These are phyloP conservation scores for Sthenelais limicola DNA, from an alignment of 2,888 invertebrate genomes.

Conservation along the genomic window DNA sequence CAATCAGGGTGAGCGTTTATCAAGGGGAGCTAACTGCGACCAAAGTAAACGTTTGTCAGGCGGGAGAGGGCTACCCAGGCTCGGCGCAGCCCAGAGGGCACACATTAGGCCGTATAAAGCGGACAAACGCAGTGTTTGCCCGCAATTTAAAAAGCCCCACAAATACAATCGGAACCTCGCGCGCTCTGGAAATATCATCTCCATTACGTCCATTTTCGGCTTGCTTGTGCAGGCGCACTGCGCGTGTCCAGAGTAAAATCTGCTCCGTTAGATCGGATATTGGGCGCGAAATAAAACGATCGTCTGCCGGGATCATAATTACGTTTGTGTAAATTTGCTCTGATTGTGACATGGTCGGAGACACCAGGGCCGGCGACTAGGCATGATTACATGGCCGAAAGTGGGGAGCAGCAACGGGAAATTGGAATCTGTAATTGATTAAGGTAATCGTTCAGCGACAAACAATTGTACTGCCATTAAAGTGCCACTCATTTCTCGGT, in stretches of 20 bases:
- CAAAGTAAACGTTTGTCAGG: constrained; percentile 11
- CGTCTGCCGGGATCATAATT: constrained; percentile 24
- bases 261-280: constrained; percentile 31
- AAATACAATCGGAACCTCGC: constrained; percentile 9
- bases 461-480: constrained; percentile 37
- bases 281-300: constrained; percentile 39
- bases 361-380: constrained; percentile 3
- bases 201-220: constrained; percentile 39
- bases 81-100: neutral
- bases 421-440: constrained; percentile 44
- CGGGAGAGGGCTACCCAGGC: neutral
- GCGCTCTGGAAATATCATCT: constrained; percentile 31
- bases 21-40: constrained; percentile 11
- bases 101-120: constrained; percentile 31
- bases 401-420: constrained; percentile 23
- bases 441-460: constrained; percentile 44
- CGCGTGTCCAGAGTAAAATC: constrained; percentile 26
- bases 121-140: constrained; percentile 36
- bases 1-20: constrained; percentile 33
- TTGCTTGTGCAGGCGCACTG: constrained; percentile 33
- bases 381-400: constrained; percentile 18
- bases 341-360: constrained; percentile 26
- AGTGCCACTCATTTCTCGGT: constrained; percentile 36
- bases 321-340: constrained; percentile 39
- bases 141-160: constrained; percentile 32